phyloP scores from a whole-genome alignment of 2,113 vertebrate species.

The Sinocyclocheilus maitianheensis region DNA sequence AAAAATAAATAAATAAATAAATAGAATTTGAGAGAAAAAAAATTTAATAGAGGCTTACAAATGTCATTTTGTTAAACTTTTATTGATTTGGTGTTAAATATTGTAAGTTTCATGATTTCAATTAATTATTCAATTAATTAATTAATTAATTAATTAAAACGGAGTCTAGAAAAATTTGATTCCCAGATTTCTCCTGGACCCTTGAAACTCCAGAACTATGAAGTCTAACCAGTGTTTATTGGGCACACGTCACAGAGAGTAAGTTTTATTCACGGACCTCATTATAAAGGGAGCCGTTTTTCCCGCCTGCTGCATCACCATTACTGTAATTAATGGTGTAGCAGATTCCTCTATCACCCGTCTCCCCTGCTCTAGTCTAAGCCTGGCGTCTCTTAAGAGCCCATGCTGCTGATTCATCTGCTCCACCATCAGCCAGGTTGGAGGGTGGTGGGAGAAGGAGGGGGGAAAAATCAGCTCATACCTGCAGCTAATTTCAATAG shows the following conservation, averaged over 20 bases:
- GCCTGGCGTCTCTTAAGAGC: slow-evolving; percentile 42
- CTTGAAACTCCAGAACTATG: slow-evolving; percentile 45
- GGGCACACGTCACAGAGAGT: slow-evolving; percentile 53
- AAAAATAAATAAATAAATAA: no score
- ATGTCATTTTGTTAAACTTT: no score
- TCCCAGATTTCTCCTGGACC: slow-evolving; percentile 24
- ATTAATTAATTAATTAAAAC: no score
- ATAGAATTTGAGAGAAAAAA: no score
- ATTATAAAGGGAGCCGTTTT: slow-evolving; percentile 67
- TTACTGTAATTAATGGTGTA: slow-evolving; percentile 74
- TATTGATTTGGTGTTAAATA: no score
- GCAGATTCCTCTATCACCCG: slow-evolving; percentile 65
- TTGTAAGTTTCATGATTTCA: no score
- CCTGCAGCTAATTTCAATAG: slow-evolving; percentile 71
- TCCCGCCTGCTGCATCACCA: slow-evolving; percentile 70
- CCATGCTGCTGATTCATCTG: slow-evolving; percentile 63
- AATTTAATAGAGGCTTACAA: no score
- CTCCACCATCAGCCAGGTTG: slow-evolving; percentile 17
- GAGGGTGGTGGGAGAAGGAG: not conserved
- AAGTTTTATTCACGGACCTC: slow-evolving; percentile 68
- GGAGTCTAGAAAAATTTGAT: not conserved
- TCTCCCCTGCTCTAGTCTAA: slow-evolving; percentile 58
- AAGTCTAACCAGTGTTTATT: slow-evolving; percentile 55
- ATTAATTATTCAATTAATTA: not conserved
- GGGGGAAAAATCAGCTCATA: slow-evolving; percentile 52